Evolutionary conservation across 2,888 invertebrate species (phyloP), one percentile per base, ranked within the genome.

Genomic region (Eudemis profundana): DNA sequence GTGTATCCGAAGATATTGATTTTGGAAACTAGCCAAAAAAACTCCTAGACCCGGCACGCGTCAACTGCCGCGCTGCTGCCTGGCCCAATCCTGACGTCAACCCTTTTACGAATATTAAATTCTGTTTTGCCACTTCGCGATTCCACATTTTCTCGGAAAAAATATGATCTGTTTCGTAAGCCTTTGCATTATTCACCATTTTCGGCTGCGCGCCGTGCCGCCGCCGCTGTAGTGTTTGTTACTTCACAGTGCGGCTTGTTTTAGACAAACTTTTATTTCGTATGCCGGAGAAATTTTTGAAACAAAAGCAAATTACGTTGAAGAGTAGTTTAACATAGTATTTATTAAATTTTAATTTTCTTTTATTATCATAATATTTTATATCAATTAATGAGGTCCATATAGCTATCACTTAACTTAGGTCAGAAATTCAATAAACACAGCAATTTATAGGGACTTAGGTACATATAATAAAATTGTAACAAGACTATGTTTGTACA

Each of bases 61-160:
- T 91, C 90, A 90, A 90, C 88, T 87, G 84, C 85, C 86, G 84
- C 85, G 87, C 85, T 87, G 87, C 84, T 57, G 65, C 65, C 65
- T 65, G 65, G 65, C 85, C 87, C 87, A 86, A 83, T 84, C 84
- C 84, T 86, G 84, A 82, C 87, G 84, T 92, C 87, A 92, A 91
- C 90, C 92, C 92, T 91, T 92, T 92, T 85, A 91, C 92, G 90
- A 91, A 92, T 92, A 92, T 92, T 91, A 92, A 91, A 92, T 91
- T 91, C 89, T 91, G 91, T 92, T 92, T 91, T 91, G 90, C 90
- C 90, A 90, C 89, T 91, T 92, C 84, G 86, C 87, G 85, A 88
- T 84, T 90, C 85, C 84, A 87, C 87, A 87, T 87, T 81, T 84
- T 81, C 81, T 82, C 76, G 80, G 82, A 86, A 86, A 88, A 89